Conservation (phyloP, 2,888 invertebrate genomes). For the Ganaspis brasiliensis region DNA sequence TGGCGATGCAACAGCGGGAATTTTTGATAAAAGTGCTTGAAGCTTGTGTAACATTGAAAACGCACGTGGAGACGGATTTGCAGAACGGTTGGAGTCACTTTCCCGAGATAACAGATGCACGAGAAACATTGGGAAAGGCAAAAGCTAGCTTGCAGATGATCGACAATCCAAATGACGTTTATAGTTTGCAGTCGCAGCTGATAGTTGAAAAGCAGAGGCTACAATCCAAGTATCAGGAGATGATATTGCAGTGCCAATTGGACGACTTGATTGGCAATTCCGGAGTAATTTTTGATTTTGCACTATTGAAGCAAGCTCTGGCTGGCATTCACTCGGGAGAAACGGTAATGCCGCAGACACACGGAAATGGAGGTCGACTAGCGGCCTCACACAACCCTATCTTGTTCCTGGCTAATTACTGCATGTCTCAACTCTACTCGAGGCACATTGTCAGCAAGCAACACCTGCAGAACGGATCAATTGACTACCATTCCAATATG, state of each 20-base stretch:
- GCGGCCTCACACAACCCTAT: conserved; percentile 85
- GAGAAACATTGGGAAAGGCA: conserved; percentile 84
- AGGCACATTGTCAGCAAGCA: conserved; percentile 84
- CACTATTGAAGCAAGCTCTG: conserved; percentile 85
- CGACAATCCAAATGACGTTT: conserved; percentile 84
- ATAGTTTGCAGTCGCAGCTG: conserved; percentile 84
- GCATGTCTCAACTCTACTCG: conserved; percentile 88
- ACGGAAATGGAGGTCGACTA: conserved; percentile 72
- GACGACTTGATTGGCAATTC: conserved; percentile 87
- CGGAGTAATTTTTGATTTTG: conserved; percentile 86
- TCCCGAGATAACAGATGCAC: conserved; percentile 85
- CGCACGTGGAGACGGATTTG: conserved; percentile 88
- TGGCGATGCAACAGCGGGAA: conserved; percentile 87
- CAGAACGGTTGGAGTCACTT: conserved; percentile 86
- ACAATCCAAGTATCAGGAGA: conserved; percentile 86
- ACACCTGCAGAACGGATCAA: conserved; percentile 82
- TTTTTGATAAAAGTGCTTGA: conserved; percentile 88
- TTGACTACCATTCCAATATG: conserved; percentile 76
- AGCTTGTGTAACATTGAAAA: conserved; percentile 88
- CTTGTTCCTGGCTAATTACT: conserved; percentile 88
- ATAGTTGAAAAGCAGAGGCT: conserved; percentile 86
- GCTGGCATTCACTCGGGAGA: conserved; percentile 85
- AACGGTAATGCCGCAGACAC: conserved; percentile 73
- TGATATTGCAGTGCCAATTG: conserved; percentile 87
- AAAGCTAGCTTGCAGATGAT: conserved; percentile 84